These are phyloP conservation scores for Tachina lurida DNA, from an alignment of 2,888 invertebrate genomes.

Conservation along the genomic window DNA sequence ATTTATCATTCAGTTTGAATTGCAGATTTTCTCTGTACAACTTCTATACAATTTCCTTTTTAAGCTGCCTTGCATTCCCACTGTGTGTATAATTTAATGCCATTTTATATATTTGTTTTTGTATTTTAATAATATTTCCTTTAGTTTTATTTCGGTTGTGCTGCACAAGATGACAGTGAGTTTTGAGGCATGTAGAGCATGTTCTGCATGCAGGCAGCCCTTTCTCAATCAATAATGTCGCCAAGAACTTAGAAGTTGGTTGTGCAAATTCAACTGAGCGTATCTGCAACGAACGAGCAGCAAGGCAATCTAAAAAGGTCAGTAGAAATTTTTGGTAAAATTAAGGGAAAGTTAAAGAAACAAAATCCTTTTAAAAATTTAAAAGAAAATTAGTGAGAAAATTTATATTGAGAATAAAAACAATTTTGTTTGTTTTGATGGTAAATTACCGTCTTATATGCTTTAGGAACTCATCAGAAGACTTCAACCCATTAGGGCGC, in stretches of 20 bases:
- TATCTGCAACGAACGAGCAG: conserved; percentile 3
- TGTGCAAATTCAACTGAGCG: conserved; percentile 29
- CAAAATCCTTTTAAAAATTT: too few relatives aligned
- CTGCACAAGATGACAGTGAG: conserved; percentile 22
- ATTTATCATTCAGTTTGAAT: conserved; percentile 57
- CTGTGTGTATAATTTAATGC: conserved; percentile 35
- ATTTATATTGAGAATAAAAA: too few relatives aligned
- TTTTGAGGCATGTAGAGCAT: conserved; percentile 14
- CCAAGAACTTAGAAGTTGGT: conserved; percentile 29
- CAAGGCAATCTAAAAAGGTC: not conserved
- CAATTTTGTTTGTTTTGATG: too few relatives aligned
- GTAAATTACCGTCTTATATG: too few relatives aligned
- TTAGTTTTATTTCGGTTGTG: conserved; percentile 14
- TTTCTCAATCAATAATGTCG: conserved; percentile 45
- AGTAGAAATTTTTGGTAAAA: conserved; percentile 24
- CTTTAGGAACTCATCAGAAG: too few relatives aligned
- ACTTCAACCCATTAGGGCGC: too few relatives aligned
- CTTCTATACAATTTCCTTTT: conserved; percentile 52
- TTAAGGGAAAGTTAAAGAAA: not conserved
- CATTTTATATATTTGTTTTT: conserved; percentile 3
- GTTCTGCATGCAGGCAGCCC: conserved; percentile 4
- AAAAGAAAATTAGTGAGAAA: too few relatives aligned
- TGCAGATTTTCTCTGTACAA: conserved; percentile 20
- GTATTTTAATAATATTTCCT: not conserved
- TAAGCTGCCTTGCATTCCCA: conserved; percentile 23